Percentiles rank a stretch among this genome's conserved stretches.
These are phyloP conservation scores for Hycleus phaleratus DNA, from an alignment of 1,140 invertebrate genomes.

Conservation along the genomic window DNA sequence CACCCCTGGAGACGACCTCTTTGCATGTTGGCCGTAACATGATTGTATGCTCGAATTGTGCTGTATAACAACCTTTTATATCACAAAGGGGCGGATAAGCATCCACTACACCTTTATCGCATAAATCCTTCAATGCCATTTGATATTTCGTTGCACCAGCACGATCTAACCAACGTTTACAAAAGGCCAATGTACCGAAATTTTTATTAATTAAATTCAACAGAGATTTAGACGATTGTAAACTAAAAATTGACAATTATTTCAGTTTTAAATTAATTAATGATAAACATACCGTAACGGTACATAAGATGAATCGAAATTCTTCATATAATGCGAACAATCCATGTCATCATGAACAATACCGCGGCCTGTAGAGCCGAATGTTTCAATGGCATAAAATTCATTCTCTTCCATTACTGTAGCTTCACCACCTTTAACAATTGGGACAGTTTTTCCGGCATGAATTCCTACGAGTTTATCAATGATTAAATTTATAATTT, in stretches of 20 bases:
- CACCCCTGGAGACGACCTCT: constrained; percentile 92
- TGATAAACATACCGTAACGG: constrained; percentile 55
- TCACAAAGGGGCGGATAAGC: constrained; percentile 98
- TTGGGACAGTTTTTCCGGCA: constrained; percentile 98
- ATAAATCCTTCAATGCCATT: constrained; percentile 97
- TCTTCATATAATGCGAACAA: constrained; percentile 99
- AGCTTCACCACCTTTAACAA: constrained; percentile 97
- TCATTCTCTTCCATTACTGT: constrained; percentile 99
- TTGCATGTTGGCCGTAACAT: constrained; percentile 96
- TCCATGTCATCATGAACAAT: constrained; percentile 99
- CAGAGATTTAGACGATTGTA: constrained; percentile 87
- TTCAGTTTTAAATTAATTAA: no score
- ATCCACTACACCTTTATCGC: constrained; percentile 92
- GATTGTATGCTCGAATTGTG: constrained; percentile 99
- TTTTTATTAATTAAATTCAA: constrained; percentile 95
- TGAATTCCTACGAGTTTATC: constrained; percentile 68
- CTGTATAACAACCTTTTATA: constrained; percentile 95
- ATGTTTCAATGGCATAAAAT: constrained; percentile 99
- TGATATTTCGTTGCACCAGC: constrained; percentile 95
- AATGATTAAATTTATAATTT: neutral
- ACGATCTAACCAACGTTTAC: constrained; percentile 96
- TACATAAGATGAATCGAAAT: constrained; percentile 90
- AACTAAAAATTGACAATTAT: constrained; percentile 44
- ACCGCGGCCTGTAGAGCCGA: constrained; percentile 96
- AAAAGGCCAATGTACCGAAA: constrained; percentile 97